Base-by-base conservation (phyloP, 2,113 vertebrate genomes). In the Ploceus nigricollis region DNA sequence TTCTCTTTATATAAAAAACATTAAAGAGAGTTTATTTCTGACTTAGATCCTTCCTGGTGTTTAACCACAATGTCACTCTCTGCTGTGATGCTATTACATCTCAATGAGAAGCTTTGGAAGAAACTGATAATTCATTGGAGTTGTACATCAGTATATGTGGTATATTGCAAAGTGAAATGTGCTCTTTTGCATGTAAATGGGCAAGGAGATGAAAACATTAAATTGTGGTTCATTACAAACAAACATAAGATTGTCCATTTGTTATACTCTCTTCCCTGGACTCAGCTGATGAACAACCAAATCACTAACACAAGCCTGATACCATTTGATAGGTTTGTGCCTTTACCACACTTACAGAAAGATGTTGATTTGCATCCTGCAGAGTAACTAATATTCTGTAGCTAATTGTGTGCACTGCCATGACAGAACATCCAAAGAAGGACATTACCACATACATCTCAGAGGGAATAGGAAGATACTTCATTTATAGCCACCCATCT, bases 401-500 rank as follows among this genome's bases (percentile, higher is more conserved):
- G 97, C 98, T 98, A 98, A 98, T 97, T 98, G 95, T 89, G 50
- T 89, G 87, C 68, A 94, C 76, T 96, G 96, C 97, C 95, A 97
- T 89, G 93, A 91, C 90, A 89, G 90, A 89, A 96, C 80, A 91
- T 88, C 87, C 63, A 94, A 95, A 94, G 97, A 96, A 98, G 97
- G 97, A 96, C 91, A 60, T 93, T 89, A 84, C 85, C n/a, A 54
- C 89, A 71, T 89, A 94, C 11, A 28, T 98, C 97, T 97, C 98
- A 71, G 82, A 96, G 98, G 97, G 97, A 98, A 97, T 83, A 97
- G 72, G 81, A 96, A 93, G 93, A 97, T 95, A 96, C 81, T 97
- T 97, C 95, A 93, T 97, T 98, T 98, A 97, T 79, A 96, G 96
- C 73, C 96, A 97, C 97, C 97, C 98, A 98, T 98, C 98, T 98